These are phyloP conservation scores for Yoshiicerus persimilis DNA, from an alignment of 1,140 invertebrate genomes.

Conservation along the genomic window DNA sequence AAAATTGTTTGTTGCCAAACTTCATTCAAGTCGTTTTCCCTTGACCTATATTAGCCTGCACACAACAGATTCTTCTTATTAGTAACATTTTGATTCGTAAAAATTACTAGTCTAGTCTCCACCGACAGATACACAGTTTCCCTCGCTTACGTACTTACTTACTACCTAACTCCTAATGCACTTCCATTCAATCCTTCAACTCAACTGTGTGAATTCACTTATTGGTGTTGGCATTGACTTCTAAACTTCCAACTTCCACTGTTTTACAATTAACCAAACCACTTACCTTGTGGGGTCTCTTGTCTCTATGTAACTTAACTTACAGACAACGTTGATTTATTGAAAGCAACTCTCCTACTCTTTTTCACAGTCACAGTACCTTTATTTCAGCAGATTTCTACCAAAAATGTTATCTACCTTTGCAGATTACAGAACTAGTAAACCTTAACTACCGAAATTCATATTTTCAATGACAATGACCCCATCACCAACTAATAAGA, in stretches of 20 bases:
- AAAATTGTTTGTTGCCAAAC: background rate
- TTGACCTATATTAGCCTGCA: background rate
- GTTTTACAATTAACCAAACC: too few species aligned
- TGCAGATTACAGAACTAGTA: background rate
- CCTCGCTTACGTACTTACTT: background rate
- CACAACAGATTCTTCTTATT: background rate
- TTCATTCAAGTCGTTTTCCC: background rate
- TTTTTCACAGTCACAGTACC: too few species aligned
- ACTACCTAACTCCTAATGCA: background rate
- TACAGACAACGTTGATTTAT: background rate
- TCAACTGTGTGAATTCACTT: too few species aligned
- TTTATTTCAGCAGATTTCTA: background rate
- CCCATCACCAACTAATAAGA: background rate
- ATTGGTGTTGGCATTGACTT: background rate
- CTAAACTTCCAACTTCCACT: too few species aligned
- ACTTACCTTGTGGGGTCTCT: background rate
- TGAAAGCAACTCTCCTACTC: background rate
- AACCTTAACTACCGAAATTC: background rate
- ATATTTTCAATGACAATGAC: conserved; percentile 2
- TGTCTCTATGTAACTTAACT: background rate
- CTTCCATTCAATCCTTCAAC: too few species aligned
- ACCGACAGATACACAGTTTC: background rate
- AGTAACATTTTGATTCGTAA: background rate
- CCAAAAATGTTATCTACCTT: background rate
- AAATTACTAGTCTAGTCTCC: background rate